Evolutionary conservation across 2,888 invertebrate species (phyloP).

Genomic region (Euclidia mi): DNA sequence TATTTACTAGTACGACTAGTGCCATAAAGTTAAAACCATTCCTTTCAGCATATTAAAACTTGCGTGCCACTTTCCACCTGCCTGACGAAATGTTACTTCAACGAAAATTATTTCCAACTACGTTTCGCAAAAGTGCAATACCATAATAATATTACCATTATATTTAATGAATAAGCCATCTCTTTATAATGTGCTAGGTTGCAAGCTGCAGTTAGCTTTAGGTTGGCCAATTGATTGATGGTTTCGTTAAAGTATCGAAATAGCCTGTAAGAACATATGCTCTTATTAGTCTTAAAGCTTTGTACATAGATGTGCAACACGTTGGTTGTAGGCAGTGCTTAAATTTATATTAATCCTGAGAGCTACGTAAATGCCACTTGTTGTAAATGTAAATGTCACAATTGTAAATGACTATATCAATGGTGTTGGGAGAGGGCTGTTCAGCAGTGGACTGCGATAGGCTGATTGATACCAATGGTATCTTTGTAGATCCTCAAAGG

Average conservation of each 20-base stretch:
- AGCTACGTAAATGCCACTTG: too few relatives aligned
- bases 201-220: neutral
- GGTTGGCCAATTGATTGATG: slow-evolving; percentile 12
- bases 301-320: too few relatives aligned
- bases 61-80: slow-evolving; percentile 55
- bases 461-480: too few relatives aligned
- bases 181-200: neutral
- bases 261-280: neutral
- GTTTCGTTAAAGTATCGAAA: neutral
- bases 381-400: too few relatives aligned
- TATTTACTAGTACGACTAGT: too few relatives aligned
- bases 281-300: too few relatives aligned
- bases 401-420: too few relatives aligned
- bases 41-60: slow-evolving; percentile 38
- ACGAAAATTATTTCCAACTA: slow-evolving; percentile 41
- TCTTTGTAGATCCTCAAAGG: too few relatives aligned
- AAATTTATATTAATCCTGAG: too few relatives aligned
- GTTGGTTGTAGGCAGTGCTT: too few relatives aligned
- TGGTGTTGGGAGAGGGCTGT: too few relatives aligned
- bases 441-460: too few relatives aligned
- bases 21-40: slow-evolving; percentile 36
- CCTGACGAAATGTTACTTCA: slow-evolving; percentile 48
- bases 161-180: slow-evolving; percentile 33
- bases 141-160: slow-evolving; percentile 36
- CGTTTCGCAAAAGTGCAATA: slow-evolving; percentile 46